A percentile compares a stretch with the other conserved stretches of the same genome.
Conservation (phyloP, 2,888 invertebrate genomes). For the Dicycla oo region DNA sequence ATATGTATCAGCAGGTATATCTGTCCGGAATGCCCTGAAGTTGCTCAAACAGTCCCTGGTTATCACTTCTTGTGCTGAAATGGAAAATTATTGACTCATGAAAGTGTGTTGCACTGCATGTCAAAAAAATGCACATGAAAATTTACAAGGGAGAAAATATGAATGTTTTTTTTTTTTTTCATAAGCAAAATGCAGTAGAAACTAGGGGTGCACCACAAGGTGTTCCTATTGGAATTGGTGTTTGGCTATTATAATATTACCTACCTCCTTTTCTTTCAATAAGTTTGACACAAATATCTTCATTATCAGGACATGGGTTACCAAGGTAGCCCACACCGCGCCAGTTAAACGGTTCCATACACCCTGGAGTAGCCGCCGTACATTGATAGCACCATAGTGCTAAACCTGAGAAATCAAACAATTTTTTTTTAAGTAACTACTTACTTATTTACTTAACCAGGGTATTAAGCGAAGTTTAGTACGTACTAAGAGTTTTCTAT, state of each 20-base stretch:
- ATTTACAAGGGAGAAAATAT: background rate
- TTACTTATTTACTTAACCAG: background rate
- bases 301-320: slow-evolving; percentile 94
- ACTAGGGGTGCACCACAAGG: background rate
- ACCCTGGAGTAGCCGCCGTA: slow-evolving; percentile 97
- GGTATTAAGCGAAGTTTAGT: background rate
- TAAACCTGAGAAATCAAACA: slow-evolving; percentile 80
- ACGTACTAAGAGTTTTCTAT: background rate
- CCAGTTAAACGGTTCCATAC: slow-evolving; percentile 96
- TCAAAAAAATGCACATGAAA: background rate
- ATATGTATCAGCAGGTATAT: slow-evolving; percentile 97
- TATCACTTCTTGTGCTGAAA: slow-evolving; percentile 93
- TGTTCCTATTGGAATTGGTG: background rate
- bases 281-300: slow-evolving; percentile 97
- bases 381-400: slow-evolving; percentile 97
- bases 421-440: background rate
- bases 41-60: slow-evolving; percentile 96
- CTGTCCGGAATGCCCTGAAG: slow-evolving; percentile 94
- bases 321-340: slow-evolving; percentile 93
- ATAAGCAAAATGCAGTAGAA: background rate
- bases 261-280: slow-evolving; percentile 96
- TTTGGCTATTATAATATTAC: slow-evolving; percentile 83
- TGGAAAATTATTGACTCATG: background rate
- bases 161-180: background rate
- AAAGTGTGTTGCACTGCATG: background rate